These are phyloP conservation scores for Notarius quadriscutis DNA, from an alignment of 2,113 vertebrate species.

Conservation along the genomic window DNA sequence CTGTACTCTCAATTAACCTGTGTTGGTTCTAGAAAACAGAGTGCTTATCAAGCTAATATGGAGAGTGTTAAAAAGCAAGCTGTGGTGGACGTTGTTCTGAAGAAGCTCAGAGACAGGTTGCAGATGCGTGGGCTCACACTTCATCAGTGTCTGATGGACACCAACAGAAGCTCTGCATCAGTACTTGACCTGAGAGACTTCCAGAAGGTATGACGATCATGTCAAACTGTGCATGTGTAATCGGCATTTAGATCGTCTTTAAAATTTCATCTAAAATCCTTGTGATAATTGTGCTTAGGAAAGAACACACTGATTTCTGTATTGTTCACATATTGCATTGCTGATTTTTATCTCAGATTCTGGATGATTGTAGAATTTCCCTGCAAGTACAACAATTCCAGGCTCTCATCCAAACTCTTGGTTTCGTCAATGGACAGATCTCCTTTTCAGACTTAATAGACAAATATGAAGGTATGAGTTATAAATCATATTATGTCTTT, in stretches of 20 bases:
- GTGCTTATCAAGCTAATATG: background rate
- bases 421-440: slow-evolving; percentile 61
- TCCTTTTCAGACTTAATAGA: slow-evolving; percentile 65
- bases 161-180: slow-evolving; percentile 47
- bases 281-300: background rate
- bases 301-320: background rate
- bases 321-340: background rate
- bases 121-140: slow-evolving; percentile 51
- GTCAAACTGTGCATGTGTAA: background rate
- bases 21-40: slow-evolving; percentile 21
- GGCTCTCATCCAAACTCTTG: slow-evolving; percentile 55
- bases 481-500: background rate
- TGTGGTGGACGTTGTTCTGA: slow-evolving; percentile 59
- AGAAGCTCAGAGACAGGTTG: slow-evolving; percentile 59
- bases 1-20: background rate
- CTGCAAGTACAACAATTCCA: slow-evolving; percentile 60
- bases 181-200: slow-evolving; percentile 58
- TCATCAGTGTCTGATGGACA: slow-evolving; percentile 60
- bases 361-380: slow-evolving; percentile 62
- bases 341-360: slow-evolving; percentile 48
- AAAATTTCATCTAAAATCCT: background rate
- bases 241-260: background rate
- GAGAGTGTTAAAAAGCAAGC: slow-evolving; percentile 44
- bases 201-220: slow-evolving; percentile 59
- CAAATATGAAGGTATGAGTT: slow-evolving; percentile 64